A percentile compares a stretch with the other conserved stretches of the same genome.
phyloP scores from a whole-genome alignment of 2,888 invertebrate genomes.

The Heliconius erato region DNA sequence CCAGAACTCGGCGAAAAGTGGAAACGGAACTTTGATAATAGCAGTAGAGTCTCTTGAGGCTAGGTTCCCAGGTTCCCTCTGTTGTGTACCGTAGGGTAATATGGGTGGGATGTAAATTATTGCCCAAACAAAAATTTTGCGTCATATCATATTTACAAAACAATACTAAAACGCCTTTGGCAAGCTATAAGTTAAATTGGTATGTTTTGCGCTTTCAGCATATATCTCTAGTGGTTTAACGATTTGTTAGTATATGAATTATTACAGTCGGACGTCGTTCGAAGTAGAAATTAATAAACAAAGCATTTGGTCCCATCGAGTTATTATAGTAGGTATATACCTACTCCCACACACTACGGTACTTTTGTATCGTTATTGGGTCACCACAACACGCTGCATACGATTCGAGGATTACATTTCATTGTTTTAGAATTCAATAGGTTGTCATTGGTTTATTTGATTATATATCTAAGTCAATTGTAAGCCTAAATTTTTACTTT shows the following conservation, averaged over 20 bases:
- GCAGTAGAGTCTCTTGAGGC: too few relatives aligned
- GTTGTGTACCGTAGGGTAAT: too few relatives aligned
- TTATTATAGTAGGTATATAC: slow-evolving; percentile 21
- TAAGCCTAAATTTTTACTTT: background rate
- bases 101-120: background rate
- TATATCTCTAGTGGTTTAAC: slow-evolving; percentile 19
- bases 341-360: slow-evolving; percentile 50
- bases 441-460: slow-evolving; percentile 40
- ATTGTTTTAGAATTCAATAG: slow-evolving; percentile 51
- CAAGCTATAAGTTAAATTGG: background rate
- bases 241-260: slow-evolving; percentile 60
- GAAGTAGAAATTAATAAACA: slow-evolving; percentile 58
- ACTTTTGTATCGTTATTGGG: slow-evolving; percentile 63
- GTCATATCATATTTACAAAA: slow-evolving; percentile 13
- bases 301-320: slow-evolving; percentile 45
- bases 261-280: slow-evolving; percentile 52
- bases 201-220: slow-evolving; percentile 13
- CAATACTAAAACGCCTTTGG: background rate
- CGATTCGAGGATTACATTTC: slow-evolving; percentile 61
- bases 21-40: too few relatives aligned
- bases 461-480: slow-evolving; percentile 35
- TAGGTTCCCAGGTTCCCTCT: background rate
- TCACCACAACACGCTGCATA: slow-evolving; percentile 62
- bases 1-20: too few relatives aligned
- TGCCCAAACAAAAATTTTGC: background rate